These are phyloP conservation scores for Phalanger gymnotis DNA, from an alignment of 2,797 vertebrate genomes.

Conservation along the genomic window DNA sequence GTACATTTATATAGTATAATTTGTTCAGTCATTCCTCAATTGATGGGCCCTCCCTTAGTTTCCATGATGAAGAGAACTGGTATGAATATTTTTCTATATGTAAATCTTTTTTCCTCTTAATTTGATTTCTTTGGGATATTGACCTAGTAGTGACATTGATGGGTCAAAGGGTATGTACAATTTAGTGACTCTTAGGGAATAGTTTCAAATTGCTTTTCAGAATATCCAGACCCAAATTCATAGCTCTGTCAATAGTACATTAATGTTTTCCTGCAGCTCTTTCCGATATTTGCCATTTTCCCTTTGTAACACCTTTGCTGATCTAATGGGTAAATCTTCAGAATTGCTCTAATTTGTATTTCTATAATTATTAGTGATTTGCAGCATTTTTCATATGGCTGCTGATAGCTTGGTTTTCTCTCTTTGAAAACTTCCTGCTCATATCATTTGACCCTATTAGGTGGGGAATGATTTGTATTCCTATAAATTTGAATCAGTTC, in stretches of 20 bases:
- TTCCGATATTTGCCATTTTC: background rate
- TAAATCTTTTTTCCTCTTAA: background rate
- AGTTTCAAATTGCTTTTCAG: background rate
- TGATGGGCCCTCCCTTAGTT: background rate
- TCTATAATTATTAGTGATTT: background rate
- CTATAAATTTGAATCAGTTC: background rate
- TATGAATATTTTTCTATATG: background rate
- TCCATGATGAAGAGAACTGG: background rate
- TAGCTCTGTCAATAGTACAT: background rate
- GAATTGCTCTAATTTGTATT: background rate
- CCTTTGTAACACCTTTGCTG: background rate
- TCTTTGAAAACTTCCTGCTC: background rate
- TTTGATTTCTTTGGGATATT: background rate
- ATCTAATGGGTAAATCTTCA: background rate
- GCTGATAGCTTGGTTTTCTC: background rate
- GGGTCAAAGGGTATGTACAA: background rate
- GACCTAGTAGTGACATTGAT: background rate
- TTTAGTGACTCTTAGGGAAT: background rate
- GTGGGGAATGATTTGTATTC: background rate
- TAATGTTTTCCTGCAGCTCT: background rate
- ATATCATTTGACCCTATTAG: background rate
- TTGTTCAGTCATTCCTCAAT: background rate
- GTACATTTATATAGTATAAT: background rate
- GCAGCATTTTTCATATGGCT: background rate
- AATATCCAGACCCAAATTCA: background rate